Conservation (phyloP, 1,140 invertebrate genomes). For the Chymomyza costata region DNA sequence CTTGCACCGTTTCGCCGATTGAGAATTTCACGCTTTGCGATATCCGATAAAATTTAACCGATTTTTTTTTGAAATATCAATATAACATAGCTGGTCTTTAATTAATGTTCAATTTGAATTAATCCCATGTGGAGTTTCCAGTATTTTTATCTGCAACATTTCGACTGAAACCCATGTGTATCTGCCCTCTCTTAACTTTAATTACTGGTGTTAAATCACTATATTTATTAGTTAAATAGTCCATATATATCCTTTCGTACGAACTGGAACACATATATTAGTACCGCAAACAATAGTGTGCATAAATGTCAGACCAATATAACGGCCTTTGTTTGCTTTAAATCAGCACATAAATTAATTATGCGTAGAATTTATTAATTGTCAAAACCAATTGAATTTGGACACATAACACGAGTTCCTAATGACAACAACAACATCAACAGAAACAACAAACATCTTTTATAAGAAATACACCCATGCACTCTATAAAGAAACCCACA, state of each 20-base stretch:
- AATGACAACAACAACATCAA: conserved; percentile 11
- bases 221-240: conserved; percentile 41
- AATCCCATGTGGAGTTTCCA: too few species aligned
- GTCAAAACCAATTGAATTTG: conserved; percentile 57
- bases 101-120: too few species aligned
- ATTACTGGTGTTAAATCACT: conserved; percentile 54
- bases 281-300: conserved; percentile 24
- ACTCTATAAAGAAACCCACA: neutral
- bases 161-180: conserved; percentile 2
- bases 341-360: conserved; percentile 54
- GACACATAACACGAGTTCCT: conserved; percentile 19
- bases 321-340: conserved; percentile 50
- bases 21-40: too few species aligned
- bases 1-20: too few species aligned
- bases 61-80: too few species aligned
- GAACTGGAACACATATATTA: neutral
- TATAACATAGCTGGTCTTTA: too few species aligned
- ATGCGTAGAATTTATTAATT: conserved; percentile 64
- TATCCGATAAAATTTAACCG: too few species aligned
- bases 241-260: conserved; percentile 1
- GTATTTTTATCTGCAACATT: too few species aligned
- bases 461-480: conserved; percentile 20
- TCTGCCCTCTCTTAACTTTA: conserved; percentile 43
- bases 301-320: conserved; percentile 27
- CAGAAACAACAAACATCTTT: conserved; percentile 15